Evolutionary conservation across 1,140 invertebrate genomes (phyloP), one percentile per base, ranked within the genome.

Genomic region (Leptoteleia sp.): DNA sequence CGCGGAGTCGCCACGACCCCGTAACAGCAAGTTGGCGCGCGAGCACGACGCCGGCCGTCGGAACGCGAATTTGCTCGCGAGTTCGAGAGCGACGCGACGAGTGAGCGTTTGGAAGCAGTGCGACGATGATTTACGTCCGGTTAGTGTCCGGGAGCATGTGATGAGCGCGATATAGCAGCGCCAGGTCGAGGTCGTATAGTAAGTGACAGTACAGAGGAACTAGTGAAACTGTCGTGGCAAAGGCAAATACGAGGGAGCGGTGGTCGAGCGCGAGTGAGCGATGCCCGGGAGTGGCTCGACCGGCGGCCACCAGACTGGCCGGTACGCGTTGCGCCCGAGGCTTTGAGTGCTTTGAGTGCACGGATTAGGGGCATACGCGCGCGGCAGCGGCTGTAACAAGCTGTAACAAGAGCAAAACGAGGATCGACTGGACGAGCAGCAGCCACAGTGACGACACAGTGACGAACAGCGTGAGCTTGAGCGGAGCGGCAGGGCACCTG

Each of bases 21-120:
- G 8, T 9, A 29, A 5, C 42, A 43, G 12, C 27, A 4, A 50
- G 4, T 16, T 27, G n/a, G n/a, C 29, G 13, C 17, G 13, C 7
- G n/a, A 3, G 29, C 38, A 27, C 33, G 33, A 47, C 62, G 59
- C 70, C 70, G 70, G 52, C 70, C 70, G 70, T 57, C 71, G 71
- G 62, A 25, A n/a, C 29, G 55, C 62, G 52, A 55, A 25, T 55
- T 55, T 11, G n/a, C n/a, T n/a, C n/a, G n/a, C n/a, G n/a, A n/a
- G n/a, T n/a, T 40, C 12, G 1, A 0, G 3, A 11, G 17, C 25
- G 37, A 19, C 37, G 38, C 5, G n/a, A n/a, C 5, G 2, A 3
- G 19, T 22, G 19, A 22, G 19, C 19, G 35, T 13, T 12, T 17
- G 3, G 12, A 25, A 38, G 22, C 52, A 42, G 50, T 54, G 50